Evolutionary conservation across 37 sponge, comb jelly and placozoan genomes (phyloP).

Genomic region (Hexactinellida sp.): DNA sequence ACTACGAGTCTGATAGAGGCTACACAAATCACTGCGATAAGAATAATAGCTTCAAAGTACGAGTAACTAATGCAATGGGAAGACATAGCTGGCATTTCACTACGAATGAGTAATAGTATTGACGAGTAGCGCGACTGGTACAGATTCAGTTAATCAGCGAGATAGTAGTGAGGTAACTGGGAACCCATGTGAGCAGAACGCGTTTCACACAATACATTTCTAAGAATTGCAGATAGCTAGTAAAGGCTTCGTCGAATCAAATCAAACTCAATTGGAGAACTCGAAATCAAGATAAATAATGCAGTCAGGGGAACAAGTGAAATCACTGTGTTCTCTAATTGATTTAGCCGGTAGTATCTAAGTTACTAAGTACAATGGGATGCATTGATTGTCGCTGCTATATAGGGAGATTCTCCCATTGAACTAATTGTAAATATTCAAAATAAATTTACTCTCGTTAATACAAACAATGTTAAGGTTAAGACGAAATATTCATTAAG

Average conservation of each 20-base stretch:
- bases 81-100: not conserved
- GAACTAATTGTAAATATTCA: no score
- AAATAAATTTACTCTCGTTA: no score
- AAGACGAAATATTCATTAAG: no score
- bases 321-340: not conserved
- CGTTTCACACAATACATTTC: not conserved
- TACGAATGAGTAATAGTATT: not conserved
- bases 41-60: not conserved
- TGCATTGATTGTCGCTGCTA: no score
- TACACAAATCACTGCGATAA: not conserved
- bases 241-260: not conserved
- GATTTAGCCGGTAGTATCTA: not conserved
- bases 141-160: no score
- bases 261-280: not conserved
- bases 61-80: not conserved
- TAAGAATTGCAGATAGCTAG: not conserved
- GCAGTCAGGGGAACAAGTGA: no score
- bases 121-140: not conserved
- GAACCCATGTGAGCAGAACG: not conserved
- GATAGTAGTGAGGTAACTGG: no score
- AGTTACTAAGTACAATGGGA: no score
- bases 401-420: no score
- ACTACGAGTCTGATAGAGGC: not conserved
- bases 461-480: no score
- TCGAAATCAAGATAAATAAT: not conserved